Evolutionary conservation across 2,888 invertebrate genomes (phyloP).

Genomic region (Drosophila lacicola): DNA sequence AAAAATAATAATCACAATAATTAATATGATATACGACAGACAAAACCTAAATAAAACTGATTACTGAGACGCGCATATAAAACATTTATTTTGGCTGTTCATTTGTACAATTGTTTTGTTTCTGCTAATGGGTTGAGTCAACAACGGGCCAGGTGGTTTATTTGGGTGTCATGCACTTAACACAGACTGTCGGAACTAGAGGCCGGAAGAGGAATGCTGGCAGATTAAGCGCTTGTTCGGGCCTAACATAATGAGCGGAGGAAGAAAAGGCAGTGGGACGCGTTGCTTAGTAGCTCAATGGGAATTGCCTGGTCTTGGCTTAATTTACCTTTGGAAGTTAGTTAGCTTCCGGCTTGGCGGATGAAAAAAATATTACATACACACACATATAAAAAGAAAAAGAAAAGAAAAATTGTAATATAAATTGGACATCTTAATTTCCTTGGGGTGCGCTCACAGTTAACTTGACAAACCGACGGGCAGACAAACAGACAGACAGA

Average conservation of each 20-base stretch:
- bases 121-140: not conserved
- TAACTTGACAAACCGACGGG: constrained; percentile 55
- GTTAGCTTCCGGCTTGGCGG: constrained; percentile 12
- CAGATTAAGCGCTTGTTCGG: constrained; percentile 6
- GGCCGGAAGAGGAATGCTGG: constrained; percentile 6
- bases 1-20: too few relatives aligned
- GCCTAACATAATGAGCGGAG: constrained; percentile 24
- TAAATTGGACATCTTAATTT: constrained; percentile 75
- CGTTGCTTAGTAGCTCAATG: constrained; percentile 24
- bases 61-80: constrained; percentile 4
- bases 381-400: not conserved
- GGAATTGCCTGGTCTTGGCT: constrained; percentile 36
- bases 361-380: constrained; percentile 19
- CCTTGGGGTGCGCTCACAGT: constrained; percentile 62
- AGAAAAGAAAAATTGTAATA: constrained; percentile 28
- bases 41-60: not conserved
- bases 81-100: constrained; percentile 11
- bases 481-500: constrained; percentile 2
- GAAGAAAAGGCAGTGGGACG: constrained; percentile 4
- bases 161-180: constrained; percentile 5
- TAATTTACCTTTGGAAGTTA: constrained; percentile 16
- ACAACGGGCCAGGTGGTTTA: constrained; percentile 7
- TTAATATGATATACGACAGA: too few relatives aligned
- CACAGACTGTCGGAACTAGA: constrained; percentile 13
- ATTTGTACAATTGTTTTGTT: constrained; percentile 45